These are phyloP conservation scores for Antheraea assamensis DNA, from an alignment of 2,888 invertebrate genomes.

Conservation along the genomic window DNA sequence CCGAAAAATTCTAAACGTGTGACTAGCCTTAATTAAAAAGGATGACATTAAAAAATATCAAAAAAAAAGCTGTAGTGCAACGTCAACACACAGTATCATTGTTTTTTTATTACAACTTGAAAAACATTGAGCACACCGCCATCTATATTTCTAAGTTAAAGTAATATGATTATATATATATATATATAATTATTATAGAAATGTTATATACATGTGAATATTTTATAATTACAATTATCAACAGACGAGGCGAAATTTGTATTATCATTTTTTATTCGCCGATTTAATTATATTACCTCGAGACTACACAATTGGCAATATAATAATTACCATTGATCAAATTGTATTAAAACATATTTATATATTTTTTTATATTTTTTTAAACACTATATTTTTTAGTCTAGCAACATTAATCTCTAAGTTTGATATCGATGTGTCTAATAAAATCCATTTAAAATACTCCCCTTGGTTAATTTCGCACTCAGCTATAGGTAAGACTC, in stretches of 20 bases:
- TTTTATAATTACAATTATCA: not conserved
- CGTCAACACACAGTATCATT: not conserved
- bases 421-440: not conserved
- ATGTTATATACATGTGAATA: not conserved
- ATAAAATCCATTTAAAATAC: not conserved
- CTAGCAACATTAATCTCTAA: too few relatives aligned
- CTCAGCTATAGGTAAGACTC: too few relatives aligned
- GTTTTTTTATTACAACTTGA: not conserved
- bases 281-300: not conserved
- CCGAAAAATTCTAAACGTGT: too few relatives aligned
- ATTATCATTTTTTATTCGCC: not conserved
- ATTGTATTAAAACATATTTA: not conserved
- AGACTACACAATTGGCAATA: not conserved
- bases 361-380: too few relatives aligned
- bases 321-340: not conserved
- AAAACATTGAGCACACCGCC: not conserved
- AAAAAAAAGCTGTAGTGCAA: not conserved
- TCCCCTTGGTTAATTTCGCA: too few relatives aligned
- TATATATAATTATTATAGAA: too few relatives aligned
- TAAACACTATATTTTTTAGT: too few relatives aligned
- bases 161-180: too few relatives aligned
- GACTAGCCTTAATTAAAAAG: not conserved
- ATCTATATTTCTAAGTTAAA: not conserved
- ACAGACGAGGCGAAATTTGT: too few relatives aligned
- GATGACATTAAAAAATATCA: not conserved